phyloP scores from a whole-genome alignment of 2,888 invertebrate genomes.

The Rhagonycha fulva region DNA sequence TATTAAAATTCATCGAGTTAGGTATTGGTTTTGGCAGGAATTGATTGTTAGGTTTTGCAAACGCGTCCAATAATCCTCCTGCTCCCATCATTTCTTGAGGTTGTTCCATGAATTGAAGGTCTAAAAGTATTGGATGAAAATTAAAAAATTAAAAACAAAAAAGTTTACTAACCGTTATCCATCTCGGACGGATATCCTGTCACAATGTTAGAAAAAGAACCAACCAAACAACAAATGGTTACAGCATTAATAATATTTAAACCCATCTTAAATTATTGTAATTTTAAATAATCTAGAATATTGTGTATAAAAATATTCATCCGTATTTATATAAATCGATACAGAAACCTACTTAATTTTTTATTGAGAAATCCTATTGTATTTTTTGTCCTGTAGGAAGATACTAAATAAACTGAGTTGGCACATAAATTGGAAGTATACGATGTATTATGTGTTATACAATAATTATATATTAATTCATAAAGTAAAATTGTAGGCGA shows the following conservation, averaged over 20 bases:
- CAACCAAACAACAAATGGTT: background rate
- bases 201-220: background rate
- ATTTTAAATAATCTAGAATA: background rate
- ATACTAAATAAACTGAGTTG: background rate
- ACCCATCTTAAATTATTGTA: background rate
- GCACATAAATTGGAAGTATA: background rate
- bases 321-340: background rate
- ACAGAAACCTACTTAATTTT: background rate
- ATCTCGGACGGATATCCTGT: background rate
- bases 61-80: too few species aligned
- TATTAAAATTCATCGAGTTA: too few species aligned
- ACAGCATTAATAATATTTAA: background rate
- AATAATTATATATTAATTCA: background rate
- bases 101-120: background rate
- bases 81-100: too few species aligned
- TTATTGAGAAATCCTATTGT: background rate
- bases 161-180: background rate
- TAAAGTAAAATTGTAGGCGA: background rate
- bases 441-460: background rate
- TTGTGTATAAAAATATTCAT: background rate
- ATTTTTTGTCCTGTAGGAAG: background rate
- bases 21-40: too few species aligned
- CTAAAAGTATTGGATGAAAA: background rate
- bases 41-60: too few species aligned
- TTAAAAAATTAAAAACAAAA: background rate